Evolutionary conservation across 1,140 invertebrate species (phyloP).

Genomic region (Oppia nitens): DNA sequence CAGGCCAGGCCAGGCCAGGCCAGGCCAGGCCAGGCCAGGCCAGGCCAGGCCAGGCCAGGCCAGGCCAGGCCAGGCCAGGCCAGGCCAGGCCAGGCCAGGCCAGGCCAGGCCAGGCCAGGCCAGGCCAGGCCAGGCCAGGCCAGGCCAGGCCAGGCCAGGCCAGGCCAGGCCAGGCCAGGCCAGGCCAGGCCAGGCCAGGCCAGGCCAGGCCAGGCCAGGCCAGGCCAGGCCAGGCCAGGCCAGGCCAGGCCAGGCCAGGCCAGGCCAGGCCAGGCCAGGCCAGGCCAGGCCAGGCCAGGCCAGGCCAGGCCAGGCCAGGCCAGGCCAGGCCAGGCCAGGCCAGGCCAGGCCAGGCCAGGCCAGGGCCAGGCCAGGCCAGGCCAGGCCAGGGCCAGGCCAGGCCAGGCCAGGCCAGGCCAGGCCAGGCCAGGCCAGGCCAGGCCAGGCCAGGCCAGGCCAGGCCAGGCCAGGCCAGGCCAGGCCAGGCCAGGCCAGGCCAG

Average conservation of each 20-base stretch:
- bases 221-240: constrained; percentile 21
- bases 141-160: constrained; percentile 22
- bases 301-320: constrained; percentile 22
- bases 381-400: too few species aligned
- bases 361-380: too few species aligned
- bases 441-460: constrained; percentile 23
- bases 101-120: constrained; percentile 22
- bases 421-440: constrained; percentile 22
- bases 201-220: constrained; percentile 20
- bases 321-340: constrained; percentile 20
- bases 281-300: constrained; percentile 22
- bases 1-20: constrained; percentile 21
- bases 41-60: constrained; percentile 21
- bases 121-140: constrained; percentile 19
- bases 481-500: constrained; percentile 19
- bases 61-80: constrained; percentile 21
- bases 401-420: constrained; percentile 21
- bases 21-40: constrained; percentile 22
- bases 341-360: constrained; percentile 22
- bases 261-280: constrained; percentile 20
- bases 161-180: constrained; percentile 21
- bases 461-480: constrained; percentile 20
- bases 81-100: constrained; percentile 22
- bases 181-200: constrained; percentile 22
- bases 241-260: constrained; percentile 22